These are phyloP conservation scores for Nesometra sesokonis DNA, from an alignment of 35 echinoderm and acorn worm genomes.

Conservation along the genomic window DNA sequence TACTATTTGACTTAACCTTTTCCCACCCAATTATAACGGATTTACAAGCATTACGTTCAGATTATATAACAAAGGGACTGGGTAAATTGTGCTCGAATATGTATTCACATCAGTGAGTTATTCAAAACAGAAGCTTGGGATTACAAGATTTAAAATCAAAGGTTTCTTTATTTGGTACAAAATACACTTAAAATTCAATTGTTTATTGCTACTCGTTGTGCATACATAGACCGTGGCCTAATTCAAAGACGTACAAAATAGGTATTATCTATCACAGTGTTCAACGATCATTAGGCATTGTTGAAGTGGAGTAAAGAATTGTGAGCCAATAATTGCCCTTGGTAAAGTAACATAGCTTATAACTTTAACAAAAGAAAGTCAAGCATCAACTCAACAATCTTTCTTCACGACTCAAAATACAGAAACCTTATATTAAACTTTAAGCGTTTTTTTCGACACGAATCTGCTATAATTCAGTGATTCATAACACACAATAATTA, in stretches of 20 bases:
- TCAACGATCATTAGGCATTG: background rate
- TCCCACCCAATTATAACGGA: background rate
- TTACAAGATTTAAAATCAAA: background rate
- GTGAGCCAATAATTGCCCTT: background rate
- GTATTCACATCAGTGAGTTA: background rate
- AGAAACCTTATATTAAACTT: background rate
- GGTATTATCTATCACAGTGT: background rate
- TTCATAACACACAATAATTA: no score
- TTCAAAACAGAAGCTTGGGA: background rate
- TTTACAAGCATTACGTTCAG: background rate
- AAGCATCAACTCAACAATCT: background rate
- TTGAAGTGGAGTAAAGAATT: background rate
- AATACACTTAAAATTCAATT: background rate
- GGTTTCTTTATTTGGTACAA: background rate
- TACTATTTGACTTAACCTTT: background rate
- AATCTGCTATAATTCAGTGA: no score
- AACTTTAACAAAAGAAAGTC: background rate
- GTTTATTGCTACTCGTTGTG: background rate
- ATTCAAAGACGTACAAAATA: background rate
- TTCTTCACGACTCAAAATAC: background rate
- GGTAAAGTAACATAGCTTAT: background rate
- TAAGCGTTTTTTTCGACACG: no score
- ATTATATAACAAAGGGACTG: background rate
- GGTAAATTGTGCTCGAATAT: background rate
- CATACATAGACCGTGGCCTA: background rate